Evolutionary conservation across 2,113 vertebrate species (phyloP).

Genomic region (Rhombomys opimus): DNA sequence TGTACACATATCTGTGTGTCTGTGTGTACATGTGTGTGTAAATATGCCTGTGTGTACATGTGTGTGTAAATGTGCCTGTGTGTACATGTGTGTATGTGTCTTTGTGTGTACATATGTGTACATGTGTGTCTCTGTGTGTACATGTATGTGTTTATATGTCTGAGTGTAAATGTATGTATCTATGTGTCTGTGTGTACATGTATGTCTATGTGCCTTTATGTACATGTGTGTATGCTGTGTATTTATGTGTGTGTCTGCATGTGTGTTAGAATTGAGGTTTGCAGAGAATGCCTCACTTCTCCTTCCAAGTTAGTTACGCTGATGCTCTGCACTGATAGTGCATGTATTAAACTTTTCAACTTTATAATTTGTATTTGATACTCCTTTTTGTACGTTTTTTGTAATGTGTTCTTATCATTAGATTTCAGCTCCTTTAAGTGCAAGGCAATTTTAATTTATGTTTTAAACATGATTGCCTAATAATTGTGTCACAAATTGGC

Average conservation of each 20-base stretch:
- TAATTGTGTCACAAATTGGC: neutral
- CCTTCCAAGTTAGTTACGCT: neutral
- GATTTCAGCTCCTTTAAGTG: neutral
- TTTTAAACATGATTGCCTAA: neutral
- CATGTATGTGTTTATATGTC: fast-evolving
- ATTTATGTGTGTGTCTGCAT: too few species aligned
- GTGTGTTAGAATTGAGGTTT: neutral
- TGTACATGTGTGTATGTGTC: neutral
- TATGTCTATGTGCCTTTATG: neutral
- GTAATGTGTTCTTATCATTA: neutral
- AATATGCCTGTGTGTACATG: too few species aligned
- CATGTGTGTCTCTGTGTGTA: too few species aligned
- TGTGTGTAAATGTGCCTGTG: too few species aligned
- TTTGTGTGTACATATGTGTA: neutral
- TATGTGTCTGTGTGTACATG: too few species aligned
- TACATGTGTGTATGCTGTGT: neutral
- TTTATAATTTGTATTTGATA: neutral
- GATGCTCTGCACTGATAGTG: neutral
- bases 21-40: too few species aligned
- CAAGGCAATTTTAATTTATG: neutral
- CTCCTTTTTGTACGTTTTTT: neutral
- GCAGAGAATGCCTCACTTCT: neutral
- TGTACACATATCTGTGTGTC: neutral
- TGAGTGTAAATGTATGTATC: too few species aligned
- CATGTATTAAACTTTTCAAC: neutral